Conservation (phyloP, 2,113 vertebrate species). For the Heterotilapia buettikoferi region DNA sequence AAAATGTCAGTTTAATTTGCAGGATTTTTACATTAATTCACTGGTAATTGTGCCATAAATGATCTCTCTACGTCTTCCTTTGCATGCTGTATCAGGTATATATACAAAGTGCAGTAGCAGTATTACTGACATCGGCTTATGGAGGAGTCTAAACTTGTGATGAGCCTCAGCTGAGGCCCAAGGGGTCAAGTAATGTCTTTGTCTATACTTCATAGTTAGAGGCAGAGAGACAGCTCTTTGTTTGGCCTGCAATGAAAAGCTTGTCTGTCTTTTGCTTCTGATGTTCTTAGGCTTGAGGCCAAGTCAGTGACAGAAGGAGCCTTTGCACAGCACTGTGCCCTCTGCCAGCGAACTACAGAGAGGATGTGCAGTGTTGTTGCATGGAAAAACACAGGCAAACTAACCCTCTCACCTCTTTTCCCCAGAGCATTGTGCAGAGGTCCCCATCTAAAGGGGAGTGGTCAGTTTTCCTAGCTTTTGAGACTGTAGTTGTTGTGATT, state of each 20-base stretch:
- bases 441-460: neutral
- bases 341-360: slow-evolving; percentile 19
- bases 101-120: neutral
- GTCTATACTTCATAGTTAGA: slow-evolving; percentile 5
- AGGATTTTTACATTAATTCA: neutral
- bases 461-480: slow-evolving; percentile 23
- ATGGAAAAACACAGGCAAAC: neutral
- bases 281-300: slow-evolving; percentile 46
- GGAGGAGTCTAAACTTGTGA: neutral
- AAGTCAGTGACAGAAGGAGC: slow-evolving; percentile 48
- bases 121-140: neutral
- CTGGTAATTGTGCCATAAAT: neutral
- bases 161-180: neutral
- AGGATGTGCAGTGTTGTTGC: slow-evolving; percentile 2
- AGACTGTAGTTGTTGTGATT: neutral
- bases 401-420: neutral
- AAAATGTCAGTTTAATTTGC: neutral
- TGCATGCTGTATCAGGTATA: neutral
- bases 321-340: slow-evolving; percentile 28
- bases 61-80: neutral
- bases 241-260: slow-evolving; percentile 46
- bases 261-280: slow-evolving; percentile 45
- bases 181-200: neutral
- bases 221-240: slow-evolving; percentile 43
- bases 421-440: neutral